Evolutionary conservation across 2,113 vertebrate genomes (phyloP).

Genomic region (Hucho hucho): DNA sequence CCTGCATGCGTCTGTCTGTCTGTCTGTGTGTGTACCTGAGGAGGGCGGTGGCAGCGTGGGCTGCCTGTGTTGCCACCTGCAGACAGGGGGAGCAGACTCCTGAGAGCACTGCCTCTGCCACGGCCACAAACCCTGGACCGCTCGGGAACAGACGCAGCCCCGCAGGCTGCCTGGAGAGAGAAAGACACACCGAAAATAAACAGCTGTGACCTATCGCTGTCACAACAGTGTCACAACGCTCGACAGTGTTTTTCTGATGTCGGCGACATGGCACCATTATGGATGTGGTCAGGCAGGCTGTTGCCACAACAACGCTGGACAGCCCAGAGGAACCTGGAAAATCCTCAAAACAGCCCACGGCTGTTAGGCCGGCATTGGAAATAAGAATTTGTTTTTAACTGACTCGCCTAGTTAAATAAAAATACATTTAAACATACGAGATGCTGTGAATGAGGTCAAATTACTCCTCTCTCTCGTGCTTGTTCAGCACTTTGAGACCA

Average conservation of each 20-base stretch:
- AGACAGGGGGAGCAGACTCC: slow-evolving; percentile 80
- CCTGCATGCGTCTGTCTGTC: neutral
- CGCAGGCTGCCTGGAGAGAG: slow-evolving; percentile 79
- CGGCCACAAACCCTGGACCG: slow-evolving; percentile 72
- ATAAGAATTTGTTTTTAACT: too few species aligned
- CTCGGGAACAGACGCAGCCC: slow-evolving; percentile 85
- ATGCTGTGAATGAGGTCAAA: neutral
- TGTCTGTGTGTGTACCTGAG: slow-evolving; percentile 73
- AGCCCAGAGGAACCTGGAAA: neutral
- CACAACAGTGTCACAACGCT: too few species aligned
- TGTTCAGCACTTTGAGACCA: slow-evolving; percentile 44
- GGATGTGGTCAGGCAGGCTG: slow-evolving; percentile 35
- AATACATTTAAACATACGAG: neutral
- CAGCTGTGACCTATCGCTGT: slow-evolving; percentile 39
- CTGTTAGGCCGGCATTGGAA: too few species aligned
- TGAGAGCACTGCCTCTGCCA: slow-evolving; percentile 72
- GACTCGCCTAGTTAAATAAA: too few species aligned
- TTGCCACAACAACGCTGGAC: slow-evolving; percentile 53
- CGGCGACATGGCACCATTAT: slow-evolving; percentile 24
- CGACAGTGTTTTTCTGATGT: slow-evolving; percentile 21
- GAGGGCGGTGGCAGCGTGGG: slow-evolving; percentile 77
- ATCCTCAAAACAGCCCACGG: neutral
- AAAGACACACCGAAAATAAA: slow-evolving; percentile 45
- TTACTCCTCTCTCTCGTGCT: slow-evolving; percentile 4
- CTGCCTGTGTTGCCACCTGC: slow-evolving; percentile 80